Evolutionary conservation across 2,797 vertebrate species (phyloP), one percentile per base, ranked within the genome.

Genomic region (Premnoplex brunnescens): DNA sequence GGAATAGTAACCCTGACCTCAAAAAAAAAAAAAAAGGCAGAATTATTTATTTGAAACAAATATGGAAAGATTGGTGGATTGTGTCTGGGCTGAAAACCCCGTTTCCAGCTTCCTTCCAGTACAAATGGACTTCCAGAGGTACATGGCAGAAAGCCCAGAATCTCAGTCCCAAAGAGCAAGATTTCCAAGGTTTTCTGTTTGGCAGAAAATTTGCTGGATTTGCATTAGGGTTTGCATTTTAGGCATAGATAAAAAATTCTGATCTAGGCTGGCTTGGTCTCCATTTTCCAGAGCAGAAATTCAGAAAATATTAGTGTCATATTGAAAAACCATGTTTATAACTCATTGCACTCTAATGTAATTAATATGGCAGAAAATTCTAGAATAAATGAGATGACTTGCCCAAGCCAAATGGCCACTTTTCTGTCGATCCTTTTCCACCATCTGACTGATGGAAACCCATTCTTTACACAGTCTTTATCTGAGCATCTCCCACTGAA

Each of bases 331-430:
- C 15, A 2, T 36, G 15, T 51, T 37, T 49, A 44, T 3, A 21
- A 3, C 12, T 80, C 39, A n/a, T 36, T 60, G 12, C 14, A 9
- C 12, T 63, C 34, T 83, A 56, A 54, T 76, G 55, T 60, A 60
- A 46, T 74, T 86, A 93, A 85, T 3, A 1, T 2, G 5, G 48
- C 36, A 77, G 60, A 69, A 80, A 79, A 91, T 81, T 77, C 24
- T 49, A 18, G 22, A 0, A 2, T 58, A 76, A 74, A 58, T 52
- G 23, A 75, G 37, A n/a, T 0, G 1, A 73, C 66, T 56, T 64
- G n/a, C 58, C 26, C 28, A 64, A 72, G 49, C 20, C 34, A 90
- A 90, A 55, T 63, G 56, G 27, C 19, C 18, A 8, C 18, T 84
- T 92, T 82, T 60, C 66, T 74, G 67, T 46, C 34, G 63, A 74